A percentile compares a stretch with the other conserved stretches of the same genome.
Evolutionary conservation across 30 jellyfish, hydroid and myxozoan species (phyloP).

Genomic region (Chironex yamaguchii): DNA sequence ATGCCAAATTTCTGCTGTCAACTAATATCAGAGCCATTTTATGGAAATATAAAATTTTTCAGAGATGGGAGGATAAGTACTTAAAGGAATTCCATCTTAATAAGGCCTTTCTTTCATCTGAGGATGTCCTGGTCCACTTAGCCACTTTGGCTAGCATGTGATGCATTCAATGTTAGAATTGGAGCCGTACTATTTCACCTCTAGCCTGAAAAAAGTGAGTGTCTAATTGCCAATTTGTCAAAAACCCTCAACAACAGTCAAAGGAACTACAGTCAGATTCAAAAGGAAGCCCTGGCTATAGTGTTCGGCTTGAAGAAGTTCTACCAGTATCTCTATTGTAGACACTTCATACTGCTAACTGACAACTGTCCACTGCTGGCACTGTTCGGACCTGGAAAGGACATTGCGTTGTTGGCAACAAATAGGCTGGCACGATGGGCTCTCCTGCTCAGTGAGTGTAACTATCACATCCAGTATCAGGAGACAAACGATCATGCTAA

Average conservation of each 20-base stretch:
- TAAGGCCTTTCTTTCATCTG: conserved; percentile 23
- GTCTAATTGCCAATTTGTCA: conserved; percentile 47
- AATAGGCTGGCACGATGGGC: conserved; percentile 68
- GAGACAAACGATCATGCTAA: conserved; percentile 46
- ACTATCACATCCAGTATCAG: conserved; percentile 34
- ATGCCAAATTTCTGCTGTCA: background rate
- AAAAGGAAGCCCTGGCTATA: conserved; percentile 47
- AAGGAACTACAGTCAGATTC: conserved; percentile 49
- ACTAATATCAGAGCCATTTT: background rate
- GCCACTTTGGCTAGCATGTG: conserved; percentile 58
- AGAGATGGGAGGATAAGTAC: conserved; percentile 9
- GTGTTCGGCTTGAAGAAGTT: conserved; percentile 12
- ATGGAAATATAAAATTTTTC: no score
- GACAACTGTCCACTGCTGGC: conserved; percentile 54
- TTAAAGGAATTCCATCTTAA: conserved; percentile 8
- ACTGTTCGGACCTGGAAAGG: conserved; percentile 24
- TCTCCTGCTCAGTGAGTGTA: conserved; percentile 23
- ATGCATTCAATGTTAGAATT: conserved; percentile 19
- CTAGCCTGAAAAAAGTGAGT: conserved; percentile 36
- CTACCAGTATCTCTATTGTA: conserved; percentile 39
- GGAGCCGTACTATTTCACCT: conserved; percentile 64
- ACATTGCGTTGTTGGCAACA: conserved; percentile 38
- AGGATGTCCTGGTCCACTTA: conserved; percentile 55
- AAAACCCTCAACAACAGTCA: conserved; percentile 39
- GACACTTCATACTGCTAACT: conserved; percentile 7